Evolutionary conservation across 2,113 vertebrate species (phyloP), one percentile per base, ranked within the genome.

Genomic region (Halcyon senegalensis): DNA sequence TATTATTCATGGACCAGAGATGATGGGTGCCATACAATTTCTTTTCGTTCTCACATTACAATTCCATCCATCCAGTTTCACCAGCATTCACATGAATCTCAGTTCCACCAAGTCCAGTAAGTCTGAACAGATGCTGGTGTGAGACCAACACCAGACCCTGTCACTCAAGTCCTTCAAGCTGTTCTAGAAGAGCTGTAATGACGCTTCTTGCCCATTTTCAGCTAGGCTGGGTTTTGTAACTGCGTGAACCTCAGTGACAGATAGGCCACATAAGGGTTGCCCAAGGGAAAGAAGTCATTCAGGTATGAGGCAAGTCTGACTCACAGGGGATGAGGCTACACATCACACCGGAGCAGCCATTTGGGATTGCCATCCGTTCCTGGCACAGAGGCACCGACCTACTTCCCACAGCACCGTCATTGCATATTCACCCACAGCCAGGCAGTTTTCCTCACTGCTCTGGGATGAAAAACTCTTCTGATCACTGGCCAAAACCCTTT

Each of bases 41-140:
- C 30, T 63, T 87, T 92, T 89, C 84, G 62, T 93, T 95, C 70
- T 91, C 53, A 68, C 44, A 31, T 48, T 59, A 84, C 66, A 87
- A 33, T 82, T 72, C 51, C 69, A 37, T 33, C 74, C 41, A 75
- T 56, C 64, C 64, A 75, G 64, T 77, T 90, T 88, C 68, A 85
- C 39, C 70, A 95, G 56, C 67, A 63, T 51, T 66, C 63, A 78
- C 59, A 81, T 8, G 3, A 80, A 31, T 6, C 37, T 58, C 55
- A 56, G 39, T 64, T 82, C 84, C 70, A 84, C 14, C n/a, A 88
- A 3, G 90, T 90, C 75, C 92, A 83, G 67, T 66, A 93, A 79
- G 24, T 48, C 35, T 72, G 70, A 55, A 33, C 67, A 66, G 73
- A 89, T 14, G 24, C 13, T 41, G 58, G 41, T 76, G 77, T 63